Evolutionary conservation across 2,113 vertebrate species (phyloP).

Genomic region (Montifringilla adamsi): DNA sequence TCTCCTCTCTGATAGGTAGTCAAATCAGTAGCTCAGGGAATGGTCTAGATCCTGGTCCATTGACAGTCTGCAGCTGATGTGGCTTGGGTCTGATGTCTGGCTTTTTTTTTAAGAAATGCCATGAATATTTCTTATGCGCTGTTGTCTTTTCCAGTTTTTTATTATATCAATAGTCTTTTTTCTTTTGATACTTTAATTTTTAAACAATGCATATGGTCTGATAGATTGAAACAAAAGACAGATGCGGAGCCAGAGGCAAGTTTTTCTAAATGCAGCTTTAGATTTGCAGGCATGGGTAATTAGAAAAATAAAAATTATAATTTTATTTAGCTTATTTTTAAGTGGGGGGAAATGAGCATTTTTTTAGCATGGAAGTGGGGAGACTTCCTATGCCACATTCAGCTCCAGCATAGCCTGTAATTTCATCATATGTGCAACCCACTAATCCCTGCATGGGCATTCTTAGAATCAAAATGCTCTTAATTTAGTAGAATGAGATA

Average conservation of each 20-base stretch:
- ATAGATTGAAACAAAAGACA: neutral
- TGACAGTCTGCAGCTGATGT: neutral
- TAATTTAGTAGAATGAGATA: constrained; percentile 15
- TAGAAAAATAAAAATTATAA: neutral
- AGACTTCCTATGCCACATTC: neutral
- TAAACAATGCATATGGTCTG: neutral
- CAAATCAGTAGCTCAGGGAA: neutral
- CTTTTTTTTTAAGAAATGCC: neutral
- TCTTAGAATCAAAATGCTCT: constrained; percentile 22
- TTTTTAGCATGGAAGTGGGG: neutral
- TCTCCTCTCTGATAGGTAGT: neutral
- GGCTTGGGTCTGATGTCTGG: neutral
- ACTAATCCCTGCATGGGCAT: neutral
- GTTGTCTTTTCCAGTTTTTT: neutral
- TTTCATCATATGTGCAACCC: neutral
- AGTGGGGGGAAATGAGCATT: neutral
- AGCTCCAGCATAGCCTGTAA: neutral
- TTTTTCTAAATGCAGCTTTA: neutral
- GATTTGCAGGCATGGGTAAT: neutral
- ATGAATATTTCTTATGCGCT: neutral
- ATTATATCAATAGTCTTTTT: neutral
- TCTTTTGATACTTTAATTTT: neutral
- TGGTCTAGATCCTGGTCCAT: neutral
- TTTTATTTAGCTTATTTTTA: constrained; percentile 5
- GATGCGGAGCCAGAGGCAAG: neutral